A percentile compares a stretch with the other conserved stretches of the same genome.
These are phyloP conservation scores for Siniperca knerii DNA, from an alignment of 2,113 vertebrate species.

Conservation along the genomic window DNA sequence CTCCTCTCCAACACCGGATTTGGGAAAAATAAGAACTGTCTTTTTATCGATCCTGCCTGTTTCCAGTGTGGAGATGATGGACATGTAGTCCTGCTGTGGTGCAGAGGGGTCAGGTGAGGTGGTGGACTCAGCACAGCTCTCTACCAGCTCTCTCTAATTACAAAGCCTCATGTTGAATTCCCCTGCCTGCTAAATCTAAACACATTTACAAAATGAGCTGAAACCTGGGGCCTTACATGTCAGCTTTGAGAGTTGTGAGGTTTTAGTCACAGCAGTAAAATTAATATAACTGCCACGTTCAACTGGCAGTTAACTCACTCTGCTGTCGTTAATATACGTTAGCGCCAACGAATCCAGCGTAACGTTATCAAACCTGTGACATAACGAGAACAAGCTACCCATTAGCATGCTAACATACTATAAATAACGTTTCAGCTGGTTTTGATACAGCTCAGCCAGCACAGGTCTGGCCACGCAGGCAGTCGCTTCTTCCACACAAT, in stretches of 20 bases:
- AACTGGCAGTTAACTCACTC: background rate
- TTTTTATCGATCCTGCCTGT: background rate
- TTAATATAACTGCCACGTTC: conserved; percentile 41
- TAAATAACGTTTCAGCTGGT: background rate
- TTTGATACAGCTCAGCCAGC: background rate
- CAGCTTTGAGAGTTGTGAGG: background rate
- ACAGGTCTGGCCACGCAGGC: conserved; percentile 68
- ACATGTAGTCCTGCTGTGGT: conserved; percentile 36
- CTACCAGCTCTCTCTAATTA: background rate
- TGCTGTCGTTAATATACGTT: background rate
- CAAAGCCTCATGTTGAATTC: background rate
- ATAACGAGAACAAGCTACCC: background rate
- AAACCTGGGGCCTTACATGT: background rate
- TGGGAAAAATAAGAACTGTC: too few species aligned
- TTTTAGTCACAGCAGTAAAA: background rate
- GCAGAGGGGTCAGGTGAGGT: conserved; percentile 20
- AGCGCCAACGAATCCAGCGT: background rate
- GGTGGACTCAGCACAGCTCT: background rate
- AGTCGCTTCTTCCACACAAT: conserved; percentile 58
- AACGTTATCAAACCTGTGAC: background rate
- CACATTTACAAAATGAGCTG: background rate
- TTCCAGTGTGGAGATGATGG: background rate
- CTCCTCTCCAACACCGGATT: background rate
- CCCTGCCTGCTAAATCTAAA: background rate
- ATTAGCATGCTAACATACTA: background rate